Percentiles rank a stretch among this genome's conserved stretches.
Evolutionary conservation across 2,888 invertebrate genomes (phyloP).

Genomic region (Rugalucina vietnamica): DNA sequence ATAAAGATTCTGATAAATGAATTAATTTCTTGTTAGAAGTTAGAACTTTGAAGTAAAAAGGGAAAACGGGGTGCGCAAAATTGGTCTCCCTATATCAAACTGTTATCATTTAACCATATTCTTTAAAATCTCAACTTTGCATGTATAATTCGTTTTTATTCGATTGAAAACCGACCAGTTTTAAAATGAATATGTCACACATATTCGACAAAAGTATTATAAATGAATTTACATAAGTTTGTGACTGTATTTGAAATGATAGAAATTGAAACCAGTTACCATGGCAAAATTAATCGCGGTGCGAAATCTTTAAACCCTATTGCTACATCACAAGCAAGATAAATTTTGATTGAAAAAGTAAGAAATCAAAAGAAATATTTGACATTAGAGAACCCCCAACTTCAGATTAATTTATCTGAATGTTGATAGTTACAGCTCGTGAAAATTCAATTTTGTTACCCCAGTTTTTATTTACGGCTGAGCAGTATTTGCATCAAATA

Average conservation of each 20-base stretch:
- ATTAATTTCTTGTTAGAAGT: too few relatives aligned
- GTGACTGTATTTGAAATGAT: background rate
- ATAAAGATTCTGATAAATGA: too few relatives aligned
- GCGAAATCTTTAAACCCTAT: constrained; percentile 1
- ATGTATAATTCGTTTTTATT: background rate
- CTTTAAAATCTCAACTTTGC: background rate
- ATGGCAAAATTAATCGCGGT: background rate
- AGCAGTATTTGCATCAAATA: too few relatives aligned
- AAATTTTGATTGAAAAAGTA: constrained; percentile 12
- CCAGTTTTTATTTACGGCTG: background rate
- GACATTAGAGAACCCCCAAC: background rate
- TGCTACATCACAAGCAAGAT: constrained; percentile 1
- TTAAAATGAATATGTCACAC: background rate
- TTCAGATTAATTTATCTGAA: constrained; percentile 15
- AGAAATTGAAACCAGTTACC: constrained; percentile 13
- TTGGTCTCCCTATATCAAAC: too few relatives aligned
- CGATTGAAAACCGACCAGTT: background rate
- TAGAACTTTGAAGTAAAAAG: too few relatives aligned
- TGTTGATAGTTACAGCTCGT: constrained; percentile 10
- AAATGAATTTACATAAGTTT: constrained; percentile 8
- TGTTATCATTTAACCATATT: too few relatives aligned
- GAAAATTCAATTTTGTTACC: background rate
- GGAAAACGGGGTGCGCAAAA: too few relatives aligned
- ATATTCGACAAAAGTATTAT: background rate
- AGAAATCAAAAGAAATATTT: constrained; percentile 21